Conservation (phyloP, 2,113 vertebrate species). For the Chrysochloris asiatica region DNA sequence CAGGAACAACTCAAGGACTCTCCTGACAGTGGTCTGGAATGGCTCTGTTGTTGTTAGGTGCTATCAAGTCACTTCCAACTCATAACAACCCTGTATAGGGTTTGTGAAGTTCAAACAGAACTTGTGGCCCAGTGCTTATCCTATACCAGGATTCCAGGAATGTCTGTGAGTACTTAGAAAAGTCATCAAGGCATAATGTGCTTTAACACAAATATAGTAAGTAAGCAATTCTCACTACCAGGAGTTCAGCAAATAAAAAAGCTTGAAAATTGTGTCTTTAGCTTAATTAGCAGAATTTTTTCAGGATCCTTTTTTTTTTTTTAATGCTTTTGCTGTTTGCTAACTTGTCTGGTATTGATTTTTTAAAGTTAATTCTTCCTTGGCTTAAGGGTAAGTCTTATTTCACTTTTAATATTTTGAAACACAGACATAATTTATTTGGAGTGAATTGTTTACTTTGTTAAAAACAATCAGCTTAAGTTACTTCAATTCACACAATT, state of each 20-base stretch:
- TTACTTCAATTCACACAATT: conserved; percentile 45
- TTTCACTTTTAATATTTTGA: conserved; percentile 58
- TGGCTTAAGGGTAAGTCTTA: conserved; percentile 10
- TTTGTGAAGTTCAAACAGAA: too few species aligned
- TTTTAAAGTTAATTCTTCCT: conserved; percentile 40
- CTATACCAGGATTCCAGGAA: too few species aligned
- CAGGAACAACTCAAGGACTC: neutral
- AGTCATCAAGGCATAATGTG: neutral
- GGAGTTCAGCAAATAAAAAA: neutral
- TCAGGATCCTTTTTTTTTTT: too few species aligned
- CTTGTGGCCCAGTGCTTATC: too few species aligned
- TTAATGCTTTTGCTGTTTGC: neutral
- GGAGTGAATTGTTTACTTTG: neutral
- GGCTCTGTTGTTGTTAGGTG: too few species aligned
- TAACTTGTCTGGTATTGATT: too few species aligned
- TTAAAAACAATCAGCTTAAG: conserved; percentile 63
- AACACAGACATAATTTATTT: neutral
- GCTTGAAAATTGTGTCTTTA: neutral
- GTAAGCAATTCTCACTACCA: neutral
- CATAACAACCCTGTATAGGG: too few species aligned
- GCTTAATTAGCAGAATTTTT: conserved; percentile 9
- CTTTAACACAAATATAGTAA: conserved; percentile 22
- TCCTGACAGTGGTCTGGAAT: neutral
- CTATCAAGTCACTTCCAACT: too few species aligned
- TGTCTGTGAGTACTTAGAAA: too few species aligned